Conservation (phyloP, 2,113 vertebrate genomes). For the Tricholaema leucomelas region DNA sequence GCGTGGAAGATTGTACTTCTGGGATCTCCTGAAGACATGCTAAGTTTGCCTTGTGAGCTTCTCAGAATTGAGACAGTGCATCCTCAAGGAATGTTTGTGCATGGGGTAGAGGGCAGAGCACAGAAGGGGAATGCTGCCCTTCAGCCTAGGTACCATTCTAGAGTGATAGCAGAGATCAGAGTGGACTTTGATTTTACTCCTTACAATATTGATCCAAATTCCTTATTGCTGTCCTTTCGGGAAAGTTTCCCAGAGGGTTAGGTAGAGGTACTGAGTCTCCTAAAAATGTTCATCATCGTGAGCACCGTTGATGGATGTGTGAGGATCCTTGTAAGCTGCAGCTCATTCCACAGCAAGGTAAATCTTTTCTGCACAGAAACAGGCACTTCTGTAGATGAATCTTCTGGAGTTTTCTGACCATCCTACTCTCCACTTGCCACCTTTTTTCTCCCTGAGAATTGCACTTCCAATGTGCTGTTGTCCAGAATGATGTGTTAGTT, state of each 20-base stretch:
- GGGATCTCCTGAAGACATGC: neutral
- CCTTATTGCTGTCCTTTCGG: neutral
- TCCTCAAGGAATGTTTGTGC: neutral
- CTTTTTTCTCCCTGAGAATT: neutral
- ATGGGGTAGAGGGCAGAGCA: neutral
- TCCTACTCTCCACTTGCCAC: neutral
- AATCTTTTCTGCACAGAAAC: neutral
- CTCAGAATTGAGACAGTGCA: neutral
- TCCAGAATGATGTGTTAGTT: constrained; percentile 16
- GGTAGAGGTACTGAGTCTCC: neutral
- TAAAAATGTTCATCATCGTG: neutral
- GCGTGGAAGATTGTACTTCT: neutral
- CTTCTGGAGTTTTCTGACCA: neutral
- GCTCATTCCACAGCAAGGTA: neutral
- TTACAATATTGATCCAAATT: neutral
- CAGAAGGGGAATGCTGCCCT: neutral
- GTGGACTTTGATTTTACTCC: neutral
- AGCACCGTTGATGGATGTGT: neutral
- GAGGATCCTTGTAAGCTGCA: neutral
- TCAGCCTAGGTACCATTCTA: neutral
- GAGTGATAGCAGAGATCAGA: neutral
- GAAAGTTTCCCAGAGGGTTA: neutral
- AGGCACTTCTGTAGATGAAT: neutral
- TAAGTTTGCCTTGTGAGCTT: neutral
- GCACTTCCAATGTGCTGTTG: constrained; percentile 4